Percentiles rank a stretch among this genome's conserved stretches.
Conservation (phyloP, 2,113 vertebrate species). For the Anhinga rufa region DNA sequence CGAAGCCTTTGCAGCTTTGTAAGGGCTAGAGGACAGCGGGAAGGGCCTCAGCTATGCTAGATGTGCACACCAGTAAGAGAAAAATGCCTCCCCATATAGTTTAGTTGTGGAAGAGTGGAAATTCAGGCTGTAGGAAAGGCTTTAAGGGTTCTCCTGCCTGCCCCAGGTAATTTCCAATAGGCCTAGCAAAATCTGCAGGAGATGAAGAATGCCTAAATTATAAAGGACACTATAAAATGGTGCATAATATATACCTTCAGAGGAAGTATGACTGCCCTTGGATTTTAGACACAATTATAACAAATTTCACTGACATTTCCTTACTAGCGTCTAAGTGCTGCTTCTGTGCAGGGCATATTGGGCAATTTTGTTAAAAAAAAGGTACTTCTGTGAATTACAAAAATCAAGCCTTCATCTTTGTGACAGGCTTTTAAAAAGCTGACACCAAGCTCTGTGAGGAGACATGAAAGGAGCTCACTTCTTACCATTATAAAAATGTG, state of each 20-base stretch:
- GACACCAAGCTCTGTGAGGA: neutral
- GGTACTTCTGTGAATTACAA: neutral
- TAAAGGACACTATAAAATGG: neutral
- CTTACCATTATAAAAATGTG: neutral
- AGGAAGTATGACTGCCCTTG: neutral
- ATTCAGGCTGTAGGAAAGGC: neutral
- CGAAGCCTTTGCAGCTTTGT: neutral
- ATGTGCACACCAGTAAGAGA: neutral
- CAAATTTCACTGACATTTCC: neutral
- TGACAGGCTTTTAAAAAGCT: neutral
- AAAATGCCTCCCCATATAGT: neutral
- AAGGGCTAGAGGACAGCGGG: neutral
- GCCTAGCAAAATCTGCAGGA: accelerated
- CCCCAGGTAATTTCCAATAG: neutral
- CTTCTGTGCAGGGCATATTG: neutral
- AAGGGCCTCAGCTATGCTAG: neutral
- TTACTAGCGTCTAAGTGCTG: neutral
- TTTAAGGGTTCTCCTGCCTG: neutral
- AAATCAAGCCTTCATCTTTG: neutral
- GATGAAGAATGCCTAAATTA: neutral
- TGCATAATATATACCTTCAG: neutral
- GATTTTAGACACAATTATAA: neutral
- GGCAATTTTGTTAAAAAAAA: neutral
- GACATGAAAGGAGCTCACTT: neutral
- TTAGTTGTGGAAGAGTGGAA: neutral